phyloP scores from a whole-genome alignment of 2,797 vertebrate species.

The Brachyalestes nurse region DNA sequence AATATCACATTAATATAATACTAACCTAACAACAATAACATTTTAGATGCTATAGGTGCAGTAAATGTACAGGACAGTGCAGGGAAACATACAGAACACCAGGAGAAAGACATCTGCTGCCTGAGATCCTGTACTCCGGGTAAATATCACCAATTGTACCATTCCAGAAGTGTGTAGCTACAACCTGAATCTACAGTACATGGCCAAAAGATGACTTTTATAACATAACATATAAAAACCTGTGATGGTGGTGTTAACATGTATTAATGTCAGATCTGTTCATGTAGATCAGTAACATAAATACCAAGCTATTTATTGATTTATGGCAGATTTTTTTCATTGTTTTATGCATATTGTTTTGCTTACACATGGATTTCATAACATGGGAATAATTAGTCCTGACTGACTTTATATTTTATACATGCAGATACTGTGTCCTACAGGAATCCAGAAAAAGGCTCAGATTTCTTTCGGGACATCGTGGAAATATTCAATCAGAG shows the following conservation, averaged over 20 bases:
- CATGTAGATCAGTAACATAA: not conserved
- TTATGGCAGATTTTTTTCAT: too few species aligned
- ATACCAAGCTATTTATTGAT: too few species aligned
- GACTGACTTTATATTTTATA: not conserved
- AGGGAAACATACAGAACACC: slow-evolving; percentile 11
- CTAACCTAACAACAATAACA: not conserved
- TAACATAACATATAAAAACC: too few species aligned
- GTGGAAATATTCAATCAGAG: slow-evolving; percentile 51
- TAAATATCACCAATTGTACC: not conserved
- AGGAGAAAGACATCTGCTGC: slow-evolving; percentile 58
- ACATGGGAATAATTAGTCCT: not conserved
- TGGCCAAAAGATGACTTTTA: too few species aligned
- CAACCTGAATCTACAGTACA: not conserved
- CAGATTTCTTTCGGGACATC: slow-evolving; percentile 44
- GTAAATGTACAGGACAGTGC: slow-evolving; percentile 36
- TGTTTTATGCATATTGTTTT: too few species aligned
- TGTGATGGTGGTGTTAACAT: not conserved
- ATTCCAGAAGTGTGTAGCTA: not conserved
- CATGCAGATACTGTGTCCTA: slow-evolving; percentile 51
- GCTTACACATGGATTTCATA: too few species aligned
- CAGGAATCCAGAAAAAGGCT: slow-evolving; percentile 19
- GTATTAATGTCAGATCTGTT: not conserved
- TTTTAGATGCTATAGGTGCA: not conserved
- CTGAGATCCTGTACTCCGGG: slow-evolving; percentile 58
- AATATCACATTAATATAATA: not conserved